A percentile compares a stretch with the other conserved stretches of the same genome.
Conservation (phyloP, 2,113 vertebrate genomes). For the Malurus alboscapulatus region DNA sequence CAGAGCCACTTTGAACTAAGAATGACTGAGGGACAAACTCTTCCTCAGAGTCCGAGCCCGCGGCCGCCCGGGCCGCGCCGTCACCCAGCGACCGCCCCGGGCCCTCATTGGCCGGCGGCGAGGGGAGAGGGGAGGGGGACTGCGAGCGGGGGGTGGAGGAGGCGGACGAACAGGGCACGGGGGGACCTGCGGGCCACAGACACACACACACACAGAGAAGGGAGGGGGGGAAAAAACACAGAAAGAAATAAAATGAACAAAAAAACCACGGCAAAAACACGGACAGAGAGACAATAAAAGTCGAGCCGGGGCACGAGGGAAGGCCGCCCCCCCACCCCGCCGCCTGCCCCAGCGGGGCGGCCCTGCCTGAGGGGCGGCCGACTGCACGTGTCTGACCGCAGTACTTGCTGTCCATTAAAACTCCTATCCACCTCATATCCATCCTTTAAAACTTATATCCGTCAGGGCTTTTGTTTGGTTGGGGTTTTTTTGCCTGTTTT, state of each 20-base stretch:
- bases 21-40: conserved; percentile 96
- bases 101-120: conserved; percentile 90
- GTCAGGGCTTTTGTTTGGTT: too few relatives aligned
- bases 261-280: not conserved
- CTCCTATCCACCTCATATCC: rapidly evolving
- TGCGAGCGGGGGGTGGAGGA: conserved; percentile 92
- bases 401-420: not conserved
- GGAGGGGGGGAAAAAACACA: not conserved
- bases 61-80: conserved; percentile 90
- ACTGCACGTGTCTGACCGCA: not conserved
- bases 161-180: conserved; percentile 91
- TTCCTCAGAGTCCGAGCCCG: conserved; percentile 95
- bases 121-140: conserved; percentile 89
- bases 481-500: not conserved
- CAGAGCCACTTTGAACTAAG: conserved; percentile 97
- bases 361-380: not conserved
- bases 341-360: not conserved
- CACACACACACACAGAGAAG: conserved; percentile 49
- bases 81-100: conserved; percentile 97
- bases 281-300: conserved; percentile 33
- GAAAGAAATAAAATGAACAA: conserved; percentile 48
- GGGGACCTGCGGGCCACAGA: conserved; percentile 92
- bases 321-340: not conserved
- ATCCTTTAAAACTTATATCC: not conserved
- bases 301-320: not conserved